Evolutionary conservation across 2,797 vertebrate genomes (phyloP).

Genomic region (Neomorphus geoffroyi): DNA sequence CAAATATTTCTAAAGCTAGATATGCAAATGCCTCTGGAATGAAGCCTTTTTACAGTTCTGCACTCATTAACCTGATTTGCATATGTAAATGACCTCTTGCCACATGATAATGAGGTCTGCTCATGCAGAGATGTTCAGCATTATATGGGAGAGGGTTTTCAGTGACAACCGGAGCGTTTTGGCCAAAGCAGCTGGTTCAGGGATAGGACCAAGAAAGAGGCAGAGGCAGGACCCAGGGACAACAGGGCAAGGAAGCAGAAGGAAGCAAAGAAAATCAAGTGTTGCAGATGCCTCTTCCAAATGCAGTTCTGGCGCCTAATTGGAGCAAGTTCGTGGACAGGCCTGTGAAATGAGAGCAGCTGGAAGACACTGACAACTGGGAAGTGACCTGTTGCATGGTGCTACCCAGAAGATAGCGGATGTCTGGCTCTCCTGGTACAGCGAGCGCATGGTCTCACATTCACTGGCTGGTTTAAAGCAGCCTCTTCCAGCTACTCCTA

Average conservation of each 20-base stretch:
- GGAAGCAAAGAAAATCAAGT: neutral
- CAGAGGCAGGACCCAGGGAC: neutral
- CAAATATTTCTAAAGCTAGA: conserved; percentile 68
- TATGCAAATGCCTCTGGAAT: conserved; percentile 68
- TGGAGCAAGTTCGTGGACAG: neutral
- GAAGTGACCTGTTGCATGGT: conserved; percentile 29
- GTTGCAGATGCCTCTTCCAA: neutral
- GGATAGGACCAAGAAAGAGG: neutral
- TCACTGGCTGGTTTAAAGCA: neutral
- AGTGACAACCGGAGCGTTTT: conserved; percentile 4
- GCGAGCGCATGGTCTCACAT: neutral
- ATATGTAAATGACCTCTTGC: conserved; percentile 72
- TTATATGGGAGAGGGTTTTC: conserved; percentile 46
- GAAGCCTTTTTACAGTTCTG: conserved; percentile 68
- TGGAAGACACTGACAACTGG: neutral
- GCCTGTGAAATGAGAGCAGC: neutral
- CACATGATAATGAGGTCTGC: conserved; percentile 66
- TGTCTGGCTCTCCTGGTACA: neutral
- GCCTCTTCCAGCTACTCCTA: neutral
- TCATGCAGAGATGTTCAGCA: conserved; percentile 62
- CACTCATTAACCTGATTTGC: conserved; percentile 71
- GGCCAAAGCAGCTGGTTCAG: conserved; percentile 8
- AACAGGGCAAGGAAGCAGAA: conserved; percentile 12
- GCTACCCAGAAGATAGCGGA: neutral
- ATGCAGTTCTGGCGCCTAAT: neutral